Conservation (phyloP, 2,888 invertebrate species). For the Lithophane socia region DNA sequence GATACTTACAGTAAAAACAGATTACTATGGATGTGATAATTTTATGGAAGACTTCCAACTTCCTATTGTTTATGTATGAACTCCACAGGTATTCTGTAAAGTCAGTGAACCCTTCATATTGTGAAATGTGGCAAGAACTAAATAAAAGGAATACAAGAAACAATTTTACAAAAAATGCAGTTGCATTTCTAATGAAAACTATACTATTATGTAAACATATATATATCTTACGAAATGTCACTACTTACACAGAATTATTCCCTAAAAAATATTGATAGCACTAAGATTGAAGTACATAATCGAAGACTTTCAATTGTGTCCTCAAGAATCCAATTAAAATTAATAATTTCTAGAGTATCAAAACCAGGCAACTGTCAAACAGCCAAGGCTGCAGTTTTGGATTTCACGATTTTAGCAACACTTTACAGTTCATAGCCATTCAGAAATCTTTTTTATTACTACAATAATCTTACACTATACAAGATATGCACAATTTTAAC, state of each 20-base stretch:
- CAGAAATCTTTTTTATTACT: neutral
- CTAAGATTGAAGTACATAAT: neutral
- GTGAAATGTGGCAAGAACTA: constrained; percentile 8
- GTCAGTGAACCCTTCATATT: constrained; percentile 33
- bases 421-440: constrained; percentile 28
- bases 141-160: neutral
- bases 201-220: constrained; percentile 81
- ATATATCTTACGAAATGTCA: constrained; percentile 53
- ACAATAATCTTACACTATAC: constrained; percentile 14
- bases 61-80: constrained; percentile 46
- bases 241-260: constrained; percentile 62
- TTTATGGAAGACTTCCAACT: constrained; percentile 47
- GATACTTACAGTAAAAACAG: constrained; percentile 25
- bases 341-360: constrained; percentile 54
- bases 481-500: constrained; percentile 63
- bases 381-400: constrained; percentile 68
- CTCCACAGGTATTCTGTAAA: constrained; percentile 48
- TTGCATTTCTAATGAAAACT: constrained; percentile 23
- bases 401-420: constrained; percentile 56
- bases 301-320: constrained; percentile 14
- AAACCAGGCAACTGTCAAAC: constrained; percentile 71
- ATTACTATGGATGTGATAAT: constrained; percentile 3
- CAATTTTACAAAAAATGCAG: constrained; percentile 27
- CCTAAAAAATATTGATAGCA: constrained; percentile 8
- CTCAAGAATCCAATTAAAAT: constrained; percentile 29